These are phyloP conservation scores for Trichechus manatus DNA, from an alignment of 2,113 vertebrate genomes.

Conservation along the genomic window DNA sequence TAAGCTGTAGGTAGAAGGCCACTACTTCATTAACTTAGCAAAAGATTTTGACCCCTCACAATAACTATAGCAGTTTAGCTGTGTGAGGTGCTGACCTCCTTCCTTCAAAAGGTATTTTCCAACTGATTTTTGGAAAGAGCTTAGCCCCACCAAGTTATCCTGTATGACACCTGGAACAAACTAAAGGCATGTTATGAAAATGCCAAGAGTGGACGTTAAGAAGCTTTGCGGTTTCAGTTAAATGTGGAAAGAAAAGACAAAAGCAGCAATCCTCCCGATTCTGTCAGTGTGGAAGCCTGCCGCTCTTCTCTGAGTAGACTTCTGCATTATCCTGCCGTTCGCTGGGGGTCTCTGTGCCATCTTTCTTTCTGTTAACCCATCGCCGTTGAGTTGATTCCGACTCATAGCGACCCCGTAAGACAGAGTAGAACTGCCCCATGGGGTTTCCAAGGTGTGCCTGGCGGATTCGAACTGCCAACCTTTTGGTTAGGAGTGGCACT, in stretches of 20 bases:
- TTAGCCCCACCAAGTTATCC: background rate
- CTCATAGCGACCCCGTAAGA: no score
- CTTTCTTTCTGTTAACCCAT: background rate
- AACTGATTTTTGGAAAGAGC: constrained; percentile 38
- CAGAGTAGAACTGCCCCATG: no score
- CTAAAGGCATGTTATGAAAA: constrained; percentile 43
- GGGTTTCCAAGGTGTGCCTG: no score
- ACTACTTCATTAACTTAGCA: constrained; percentile 50
- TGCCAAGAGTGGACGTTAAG: background rate
- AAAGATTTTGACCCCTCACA: background rate
- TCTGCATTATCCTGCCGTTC: background rate
- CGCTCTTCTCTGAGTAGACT: background rate
- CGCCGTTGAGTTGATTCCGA: no score
- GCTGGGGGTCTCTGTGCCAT: background rate
- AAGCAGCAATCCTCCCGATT: background rate
- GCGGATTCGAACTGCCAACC: no score
- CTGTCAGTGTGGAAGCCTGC: background rate
- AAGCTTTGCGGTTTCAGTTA: background rate
- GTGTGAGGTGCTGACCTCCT: background rate
- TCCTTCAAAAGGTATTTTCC: background rate
- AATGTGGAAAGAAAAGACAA: background rate
- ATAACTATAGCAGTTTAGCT: background rate
- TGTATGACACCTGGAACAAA: background rate
- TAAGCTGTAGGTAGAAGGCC: background rate
- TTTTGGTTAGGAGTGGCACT: no score